These are phyloP conservation scores for Lepidurus apus DNA, from an alignment of 1,140 invertebrate genomes.

Conservation along the genomic window DNA sequence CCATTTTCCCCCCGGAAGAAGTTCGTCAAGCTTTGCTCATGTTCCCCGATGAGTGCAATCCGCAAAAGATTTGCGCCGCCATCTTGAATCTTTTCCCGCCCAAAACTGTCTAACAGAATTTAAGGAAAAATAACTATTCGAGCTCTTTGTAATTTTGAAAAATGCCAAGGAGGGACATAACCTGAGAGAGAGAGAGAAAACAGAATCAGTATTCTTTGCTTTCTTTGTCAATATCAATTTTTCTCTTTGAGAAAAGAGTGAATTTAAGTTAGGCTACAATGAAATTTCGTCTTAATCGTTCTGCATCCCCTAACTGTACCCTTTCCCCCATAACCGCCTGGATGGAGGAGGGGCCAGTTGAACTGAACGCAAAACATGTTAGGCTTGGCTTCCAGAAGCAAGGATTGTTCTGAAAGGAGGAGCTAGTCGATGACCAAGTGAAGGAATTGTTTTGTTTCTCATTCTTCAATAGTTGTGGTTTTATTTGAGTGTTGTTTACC, in stretches of 20 bases:
- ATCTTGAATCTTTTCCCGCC: constrained; percentile 67
- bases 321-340: too few species aligned
- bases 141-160: not conserved
- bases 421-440: constrained; percentile 11
- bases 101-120: not conserved
- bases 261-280: not conserved
- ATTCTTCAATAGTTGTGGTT: not conserved
- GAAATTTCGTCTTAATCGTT: too few species aligned
- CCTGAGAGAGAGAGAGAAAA: constrained; percentile 1
- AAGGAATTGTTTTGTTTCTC: not conserved
- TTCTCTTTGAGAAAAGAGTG: not conserved
- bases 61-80: constrained; percentile 79
- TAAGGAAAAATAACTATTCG: not conserved
- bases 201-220: constrained; percentile 23
- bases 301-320: too few species aligned
- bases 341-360: not conserved
- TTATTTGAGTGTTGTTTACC: not conserved
- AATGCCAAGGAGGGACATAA: not conserved
- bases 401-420: constrained; percentile 2
- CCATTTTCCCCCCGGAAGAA: constrained; percentile 81
- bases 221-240: constrained; percentile 15
- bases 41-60: constrained; percentile 79
- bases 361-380: not conserved
- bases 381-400: not conserved
- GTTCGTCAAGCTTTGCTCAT: constrained; percentile 75